Evolutionary conservation across 2,888 invertebrate genomes (phyloP).

Genomic region (Isoperla grammatica): DNA sequence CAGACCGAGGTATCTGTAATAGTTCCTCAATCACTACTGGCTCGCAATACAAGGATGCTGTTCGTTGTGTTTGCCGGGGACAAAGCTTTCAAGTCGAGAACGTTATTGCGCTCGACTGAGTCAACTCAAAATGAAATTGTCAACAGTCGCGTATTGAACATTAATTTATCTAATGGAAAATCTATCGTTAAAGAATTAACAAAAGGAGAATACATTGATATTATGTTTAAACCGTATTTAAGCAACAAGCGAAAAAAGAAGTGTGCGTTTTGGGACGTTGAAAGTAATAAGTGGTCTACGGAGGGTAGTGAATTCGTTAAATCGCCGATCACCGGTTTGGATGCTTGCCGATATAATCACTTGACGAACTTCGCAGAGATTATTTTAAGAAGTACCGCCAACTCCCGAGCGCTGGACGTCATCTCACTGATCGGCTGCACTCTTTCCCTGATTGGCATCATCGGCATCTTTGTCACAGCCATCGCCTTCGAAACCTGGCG

Average conservation of each 20-base stretch:
- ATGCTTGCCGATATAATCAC: constrained; percentile 49
- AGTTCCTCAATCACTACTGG: neutral
- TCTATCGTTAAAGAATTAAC: constrained; percentile 20
- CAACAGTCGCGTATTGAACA: constrained; percentile 38
- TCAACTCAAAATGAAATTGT: constrained; percentile 16
- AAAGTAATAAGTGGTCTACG: constrained; percentile 33
- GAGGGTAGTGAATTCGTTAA: constrained; percentile 31
- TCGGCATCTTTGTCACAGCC: constrained; percentile 54
- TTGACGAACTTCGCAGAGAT: constrained; percentile 57
- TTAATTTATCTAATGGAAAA: constrained; percentile 26
- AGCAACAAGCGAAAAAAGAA: constrained; percentile 19
- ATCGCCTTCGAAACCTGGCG: constrained; percentile 55
- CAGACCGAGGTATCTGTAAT: neutral
- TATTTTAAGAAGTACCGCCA: constrained; percentile 37
- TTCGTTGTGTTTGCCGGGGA: constrained; percentile 14
- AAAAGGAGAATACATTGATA: constrained; percentile 25
- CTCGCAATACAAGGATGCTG: constrained; percentile 21
- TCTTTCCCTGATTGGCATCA: constrained; percentile 52
- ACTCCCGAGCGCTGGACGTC: constrained; percentile 47
- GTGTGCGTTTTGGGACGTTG: constrained; percentile 57
- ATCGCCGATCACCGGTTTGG: constrained; percentile 22
- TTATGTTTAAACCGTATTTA: constrained; percentile 30
- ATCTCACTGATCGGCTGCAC: constrained; percentile 55
- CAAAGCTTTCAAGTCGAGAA: neutral
- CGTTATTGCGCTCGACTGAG: too few relatives aligned